Percentiles rank a stretch among this genome's conserved stretches.
These are phyloP conservation scores for Paedocypris micromegethes DNA, from an alignment of 2,797 vertebrate genomes.

Conservation along the genomic window DNA sequence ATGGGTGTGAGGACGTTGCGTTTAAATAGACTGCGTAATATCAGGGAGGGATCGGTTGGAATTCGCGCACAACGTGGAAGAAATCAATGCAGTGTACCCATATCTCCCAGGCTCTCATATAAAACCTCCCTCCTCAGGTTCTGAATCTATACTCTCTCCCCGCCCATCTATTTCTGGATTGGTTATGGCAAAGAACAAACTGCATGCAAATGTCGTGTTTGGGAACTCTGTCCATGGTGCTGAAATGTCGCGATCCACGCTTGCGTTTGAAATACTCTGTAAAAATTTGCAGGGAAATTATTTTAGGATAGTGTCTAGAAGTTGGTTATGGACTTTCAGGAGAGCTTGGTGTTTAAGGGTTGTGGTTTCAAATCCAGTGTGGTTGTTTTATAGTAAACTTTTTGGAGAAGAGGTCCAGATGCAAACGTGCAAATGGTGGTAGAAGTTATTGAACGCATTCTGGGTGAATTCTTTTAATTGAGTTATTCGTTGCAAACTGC, in stretches of 20 bases:
- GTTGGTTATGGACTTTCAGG: no score
- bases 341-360: no score
- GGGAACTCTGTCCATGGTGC: conserved; percentile 30
- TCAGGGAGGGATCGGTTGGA: conserved; percentile 37
- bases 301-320: no score
- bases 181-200: conserved; percentile 57
- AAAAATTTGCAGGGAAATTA: no score
- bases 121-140: conserved; percentile 58
- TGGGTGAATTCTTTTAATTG: neutral
- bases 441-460: neutral
- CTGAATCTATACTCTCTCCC: conserved; percentile 56
- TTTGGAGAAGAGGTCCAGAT: no score
- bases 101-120: conserved; percentile 62
- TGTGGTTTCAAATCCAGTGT: no score
- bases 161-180: conserved; percentile 63
- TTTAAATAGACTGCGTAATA: conserved; percentile 42
- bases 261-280: no score
- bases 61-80: conserved; percentile 38
- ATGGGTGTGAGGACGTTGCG: conserved; percentile 48
- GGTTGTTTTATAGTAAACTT: no score
- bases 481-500: conserved; percentile 39
- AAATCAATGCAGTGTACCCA: conserved; percentile 63
- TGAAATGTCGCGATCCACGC: neutral
- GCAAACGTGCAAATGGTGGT: neutral
- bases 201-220: conserved; percentile 46